Conservation (phyloP, 2,888 invertebrate genomes). For the Drosophila paracracens region DNA sequence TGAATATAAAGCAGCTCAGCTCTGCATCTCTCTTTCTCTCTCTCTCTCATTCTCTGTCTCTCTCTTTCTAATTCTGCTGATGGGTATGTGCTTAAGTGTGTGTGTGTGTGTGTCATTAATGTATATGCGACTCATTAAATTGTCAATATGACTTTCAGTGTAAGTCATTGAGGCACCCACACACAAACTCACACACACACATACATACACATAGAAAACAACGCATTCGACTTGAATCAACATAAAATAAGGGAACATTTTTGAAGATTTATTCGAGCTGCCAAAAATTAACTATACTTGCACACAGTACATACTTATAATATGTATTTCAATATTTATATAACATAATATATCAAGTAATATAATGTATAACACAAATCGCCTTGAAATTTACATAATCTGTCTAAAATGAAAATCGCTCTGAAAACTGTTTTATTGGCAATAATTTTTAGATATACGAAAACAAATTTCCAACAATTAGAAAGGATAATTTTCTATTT, state of each 20-base stretch:
- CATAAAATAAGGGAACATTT: conserved; percentile 8
- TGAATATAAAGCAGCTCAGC: conserved; percentile 47
- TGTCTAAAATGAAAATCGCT: background rate
- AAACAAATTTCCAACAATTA: background rate
- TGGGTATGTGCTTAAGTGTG: background rate
- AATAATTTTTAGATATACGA: background rate
- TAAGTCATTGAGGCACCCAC: conserved; percentile 37
- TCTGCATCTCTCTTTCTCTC: background rate
- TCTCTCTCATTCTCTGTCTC: background rate
- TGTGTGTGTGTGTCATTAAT: conserved; percentile 51
- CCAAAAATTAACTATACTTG: background rate
- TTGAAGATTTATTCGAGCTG: background rate
- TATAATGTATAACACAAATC: background rate
- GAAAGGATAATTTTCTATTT: too few species aligned
- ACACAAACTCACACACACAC: too few species aligned
- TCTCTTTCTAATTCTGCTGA: background rate
- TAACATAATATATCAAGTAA: too few species aligned
- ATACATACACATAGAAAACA: background rate
- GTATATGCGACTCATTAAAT: conserved; percentile 73
- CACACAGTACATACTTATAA: background rate
- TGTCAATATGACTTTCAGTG: conserved; percentile 69
- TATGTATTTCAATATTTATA: background rate
- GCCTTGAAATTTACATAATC: background rate
- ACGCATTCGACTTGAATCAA: conserved; percentile 53
- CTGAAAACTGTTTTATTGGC: too few species aligned